Evolutionary conservation across 2,888 invertebrate genomes (phyloP).

Genomic region (Campoplex nolae): DNA sequence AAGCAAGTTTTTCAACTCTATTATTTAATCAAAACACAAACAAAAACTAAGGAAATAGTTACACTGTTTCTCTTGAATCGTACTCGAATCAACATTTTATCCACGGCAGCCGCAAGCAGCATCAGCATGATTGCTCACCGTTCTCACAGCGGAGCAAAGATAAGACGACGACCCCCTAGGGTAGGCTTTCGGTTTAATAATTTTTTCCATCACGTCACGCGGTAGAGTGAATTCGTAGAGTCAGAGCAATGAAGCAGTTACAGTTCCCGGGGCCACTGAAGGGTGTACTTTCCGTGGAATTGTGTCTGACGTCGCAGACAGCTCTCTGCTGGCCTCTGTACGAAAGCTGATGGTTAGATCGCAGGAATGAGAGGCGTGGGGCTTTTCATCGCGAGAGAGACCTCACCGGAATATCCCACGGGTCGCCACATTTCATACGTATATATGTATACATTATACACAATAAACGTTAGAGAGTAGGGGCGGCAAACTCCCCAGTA

Average conservation of each 20-base stretch:
- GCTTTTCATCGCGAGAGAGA: conserved; percentile 49
- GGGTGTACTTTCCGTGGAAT: conserved; percentile 56
- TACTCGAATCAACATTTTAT: conserved; percentile 32
- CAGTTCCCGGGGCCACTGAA: conserved; percentile 67
- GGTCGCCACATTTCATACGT: conserved; percentile 45
- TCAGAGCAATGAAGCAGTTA: conserved; percentile 72
- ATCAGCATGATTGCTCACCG: conserved; percentile 54
- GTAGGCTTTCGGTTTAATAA: conserved; percentile 48
- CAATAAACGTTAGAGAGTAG: conserved; percentile 74
- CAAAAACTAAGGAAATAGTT: conserved; percentile 8
- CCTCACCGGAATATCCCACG: conserved; percentile 55
- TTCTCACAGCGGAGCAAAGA: conserved; percentile 34
- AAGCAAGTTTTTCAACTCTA: background rate
- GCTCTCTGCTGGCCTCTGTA: conserved; percentile 25
- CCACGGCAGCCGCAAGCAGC: conserved; percentile 19
- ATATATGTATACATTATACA: conserved; percentile 19
- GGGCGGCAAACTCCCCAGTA: conserved; percentile 84
- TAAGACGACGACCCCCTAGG: conserved; percentile 42
- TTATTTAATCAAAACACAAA: background rate
- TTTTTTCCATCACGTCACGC: conserved; percentile 62
- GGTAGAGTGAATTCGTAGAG: conserved; percentile 43
- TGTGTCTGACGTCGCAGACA: conserved; percentile 48
- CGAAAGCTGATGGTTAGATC: conserved; percentile 50
- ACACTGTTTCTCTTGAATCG: background rate
- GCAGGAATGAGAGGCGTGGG: conserved; percentile 50